Evolutionary conservation across 2,888 invertebrate species (phyloP).

Genomic region (Teinopalpus imperialis): DNA sequence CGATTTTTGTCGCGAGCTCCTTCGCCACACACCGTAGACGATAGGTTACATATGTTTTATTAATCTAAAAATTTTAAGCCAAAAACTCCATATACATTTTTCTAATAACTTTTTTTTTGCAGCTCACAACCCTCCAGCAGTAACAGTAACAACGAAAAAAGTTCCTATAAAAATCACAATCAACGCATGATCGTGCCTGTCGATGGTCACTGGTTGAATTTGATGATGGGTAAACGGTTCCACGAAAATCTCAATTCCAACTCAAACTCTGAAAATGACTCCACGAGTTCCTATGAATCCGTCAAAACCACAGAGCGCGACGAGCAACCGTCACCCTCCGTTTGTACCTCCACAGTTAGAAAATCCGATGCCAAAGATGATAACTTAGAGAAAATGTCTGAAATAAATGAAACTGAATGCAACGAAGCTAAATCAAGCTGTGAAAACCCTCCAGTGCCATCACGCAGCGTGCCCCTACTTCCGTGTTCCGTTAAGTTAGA

Average conservation of each 20-base stretch:
- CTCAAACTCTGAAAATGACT: slow-evolving; percentile 75
- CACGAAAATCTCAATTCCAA: slow-evolving; percentile 74
- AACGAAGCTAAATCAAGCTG: slow-evolving; percentile 55
- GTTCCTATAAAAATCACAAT: slow-evolving; percentile 70
- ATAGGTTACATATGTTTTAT: slow-evolving; percentile 47
- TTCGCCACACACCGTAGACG: slow-evolving; percentile 53
- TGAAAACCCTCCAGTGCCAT: slow-evolving; percentile 63
- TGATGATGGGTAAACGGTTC: slow-evolving; percentile 85
- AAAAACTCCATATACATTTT: no score
- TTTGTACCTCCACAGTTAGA: slow-evolving; percentile 55
- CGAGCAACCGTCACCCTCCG: slow-evolving; percentile 84
- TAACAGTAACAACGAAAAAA: slow-evolving; percentile 74
- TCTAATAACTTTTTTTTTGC: slow-evolving; percentile 37
- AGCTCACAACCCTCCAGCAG: slow-evolving; percentile 76
- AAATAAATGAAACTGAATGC: slow-evolving; percentile 47
- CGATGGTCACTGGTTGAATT: slow-evolving; percentile 81
- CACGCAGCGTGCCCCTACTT: slow-evolving; percentile 48
- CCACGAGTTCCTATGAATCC: slow-evolving; percentile 79
- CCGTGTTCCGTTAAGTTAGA: slow-evolving; percentile 67
- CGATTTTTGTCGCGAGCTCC: slow-evolving; percentile 62
- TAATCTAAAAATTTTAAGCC: background rate
- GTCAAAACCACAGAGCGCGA: slow-evolving; percentile 66
- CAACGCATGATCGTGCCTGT: slow-evolving; percentile 78
- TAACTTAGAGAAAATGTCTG: slow-evolving; percentile 54
- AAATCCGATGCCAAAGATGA: slow-evolving; percentile 73